Conservation (phyloP, 1,140 invertebrate genomes). For the Euglossa dilemma region DNA sequence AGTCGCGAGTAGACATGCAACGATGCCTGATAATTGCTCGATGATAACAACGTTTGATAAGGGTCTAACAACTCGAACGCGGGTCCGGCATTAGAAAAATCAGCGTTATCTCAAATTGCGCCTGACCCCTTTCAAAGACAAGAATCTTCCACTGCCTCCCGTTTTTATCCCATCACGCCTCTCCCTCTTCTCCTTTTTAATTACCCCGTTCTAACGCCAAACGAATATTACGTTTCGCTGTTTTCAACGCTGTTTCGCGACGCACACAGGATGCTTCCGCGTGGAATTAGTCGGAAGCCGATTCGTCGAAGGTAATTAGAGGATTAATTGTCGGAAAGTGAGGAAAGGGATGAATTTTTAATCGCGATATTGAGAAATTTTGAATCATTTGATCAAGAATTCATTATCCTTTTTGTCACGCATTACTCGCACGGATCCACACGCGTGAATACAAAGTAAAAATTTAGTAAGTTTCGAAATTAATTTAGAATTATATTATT, state of each 20-base stretch:
- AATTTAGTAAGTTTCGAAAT: too few relatives aligned
- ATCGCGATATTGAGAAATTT: too few relatives aligned
- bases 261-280: too few relatives aligned
- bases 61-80: slow-evolving; percentile 4
- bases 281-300: too few relatives aligned
- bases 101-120: slow-evolving; percentile 26
- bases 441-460: too few relatives aligned
- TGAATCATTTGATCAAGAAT: too few relatives aligned
- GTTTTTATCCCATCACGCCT: not conserved
- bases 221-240: not conserved
- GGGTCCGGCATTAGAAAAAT: slow-evolving; percentile 3
- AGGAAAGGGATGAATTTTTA: too few relatives aligned
- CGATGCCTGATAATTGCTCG: slow-evolving; percentile 29
- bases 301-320: too few relatives aligned
- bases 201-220: not conserved
- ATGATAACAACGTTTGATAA: slow-evolving; percentile 36
- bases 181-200: not conserved
- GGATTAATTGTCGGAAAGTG: too few relatives aligned
- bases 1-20: slow-evolving; percentile 24
- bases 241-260: not conserved
- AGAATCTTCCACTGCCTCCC: not conserved
- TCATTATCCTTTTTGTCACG: too few relatives aligned
- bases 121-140: slow-evolving; percentile 11
- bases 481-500: too few relatives aligned
- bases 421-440: too few relatives aligned